These are phyloP conservation scores for Pyrrhia umbra DNA, from an alignment of 2,888 invertebrate species.

Conservation along the genomic window DNA sequence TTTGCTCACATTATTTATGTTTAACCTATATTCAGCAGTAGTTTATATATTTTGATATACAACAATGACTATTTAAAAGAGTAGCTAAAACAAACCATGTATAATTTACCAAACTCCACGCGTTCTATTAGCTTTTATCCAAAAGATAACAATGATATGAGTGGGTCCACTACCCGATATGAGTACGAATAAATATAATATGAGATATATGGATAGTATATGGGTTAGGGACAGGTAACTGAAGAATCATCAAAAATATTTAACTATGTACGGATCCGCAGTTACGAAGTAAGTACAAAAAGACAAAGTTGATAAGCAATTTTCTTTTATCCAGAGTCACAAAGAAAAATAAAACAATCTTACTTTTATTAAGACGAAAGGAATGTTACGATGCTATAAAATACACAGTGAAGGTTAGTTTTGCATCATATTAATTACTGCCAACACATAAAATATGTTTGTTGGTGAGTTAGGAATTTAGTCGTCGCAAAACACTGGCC, in stretches of 20 bases:
- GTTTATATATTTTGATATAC: too few relatives aligned
- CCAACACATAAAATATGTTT: background rate
- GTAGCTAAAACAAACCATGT: background rate
- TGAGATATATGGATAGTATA: background rate
- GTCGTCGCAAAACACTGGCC: background rate
- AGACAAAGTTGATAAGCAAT: slow-evolving; percentile 14
- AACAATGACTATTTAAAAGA: background rate
- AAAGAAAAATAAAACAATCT: slow-evolving; percentile 22
- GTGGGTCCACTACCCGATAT: background rate
- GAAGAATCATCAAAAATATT: background rate
- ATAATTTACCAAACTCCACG: too few relatives aligned
- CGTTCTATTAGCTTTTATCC: too few relatives aligned
- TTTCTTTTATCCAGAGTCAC: background rate
- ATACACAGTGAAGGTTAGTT: slow-evolving; percentile 10
- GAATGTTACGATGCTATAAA: slow-evolving; percentile 53
- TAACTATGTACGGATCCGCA: too few relatives aligned
- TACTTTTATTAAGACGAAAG: slow-evolving; percentile 32
- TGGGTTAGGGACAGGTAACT: background rate
- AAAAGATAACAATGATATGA: too few relatives aligned
- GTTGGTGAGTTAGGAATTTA: slow-evolving; percentile 7
- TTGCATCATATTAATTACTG: slow-evolving; percentile 29
- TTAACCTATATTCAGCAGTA: background rate
- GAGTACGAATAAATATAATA: background rate
- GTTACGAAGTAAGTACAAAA: too few relatives aligned
- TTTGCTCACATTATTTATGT: background rate